A percentile compares a stretch with the other conserved stretches of the same genome.
Evolutionary conservation across 2,888 invertebrate species (phyloP).

Genomic region (Allophyes oxyacanthae): DNA sequence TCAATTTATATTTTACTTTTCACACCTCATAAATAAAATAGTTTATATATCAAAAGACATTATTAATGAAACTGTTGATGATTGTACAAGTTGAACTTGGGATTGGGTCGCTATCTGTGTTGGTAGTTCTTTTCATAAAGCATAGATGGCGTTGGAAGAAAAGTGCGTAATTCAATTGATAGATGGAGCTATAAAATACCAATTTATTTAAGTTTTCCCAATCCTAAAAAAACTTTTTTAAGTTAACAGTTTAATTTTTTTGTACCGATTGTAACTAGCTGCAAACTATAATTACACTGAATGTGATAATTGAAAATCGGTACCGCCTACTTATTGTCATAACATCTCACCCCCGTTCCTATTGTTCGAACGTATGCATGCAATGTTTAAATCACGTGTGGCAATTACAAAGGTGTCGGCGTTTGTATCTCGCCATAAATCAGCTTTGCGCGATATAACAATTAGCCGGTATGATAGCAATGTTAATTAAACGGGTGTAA

Average conservation of each 20-base stretch:
- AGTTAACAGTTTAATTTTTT: too few relatives aligned
- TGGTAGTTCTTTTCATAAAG: conserved; percentile 61
- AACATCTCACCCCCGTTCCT: conserved; percentile 61
- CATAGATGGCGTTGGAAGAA: conserved; percentile 70
- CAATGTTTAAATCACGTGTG: conserved; percentile 80
- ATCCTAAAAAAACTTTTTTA: not conserved
- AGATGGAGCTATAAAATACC: conserved; percentile 64
- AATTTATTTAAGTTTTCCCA: not conserved
- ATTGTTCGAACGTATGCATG: conserved; percentile 76
- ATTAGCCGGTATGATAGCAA: conserved; percentile 89
- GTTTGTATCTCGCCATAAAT: conserved; percentile 85
- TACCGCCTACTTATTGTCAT: conserved; percentile 61
- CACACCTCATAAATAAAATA: conserved; percentile 4
- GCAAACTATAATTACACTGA: conserved; percentile 34
- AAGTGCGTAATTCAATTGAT: conserved; percentile 52
- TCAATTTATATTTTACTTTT: conserved; percentile 41
- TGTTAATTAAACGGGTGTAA: conserved; percentile 88
- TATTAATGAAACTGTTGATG: not conserved
- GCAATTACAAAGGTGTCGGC: conserved; percentile 88
- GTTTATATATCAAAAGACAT: too few relatives aligned
- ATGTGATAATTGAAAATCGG: conserved; percentile 58
- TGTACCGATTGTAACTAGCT: too few relatives aligned
- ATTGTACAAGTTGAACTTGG: conserved; percentile 12
- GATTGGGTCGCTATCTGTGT: conserved; percentile 8
- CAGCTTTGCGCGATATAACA: conserved; percentile 88